Base-by-base conservation (phyloP, 2,113 vertebrate species). In the Etheostoma spectabile region DNA sequence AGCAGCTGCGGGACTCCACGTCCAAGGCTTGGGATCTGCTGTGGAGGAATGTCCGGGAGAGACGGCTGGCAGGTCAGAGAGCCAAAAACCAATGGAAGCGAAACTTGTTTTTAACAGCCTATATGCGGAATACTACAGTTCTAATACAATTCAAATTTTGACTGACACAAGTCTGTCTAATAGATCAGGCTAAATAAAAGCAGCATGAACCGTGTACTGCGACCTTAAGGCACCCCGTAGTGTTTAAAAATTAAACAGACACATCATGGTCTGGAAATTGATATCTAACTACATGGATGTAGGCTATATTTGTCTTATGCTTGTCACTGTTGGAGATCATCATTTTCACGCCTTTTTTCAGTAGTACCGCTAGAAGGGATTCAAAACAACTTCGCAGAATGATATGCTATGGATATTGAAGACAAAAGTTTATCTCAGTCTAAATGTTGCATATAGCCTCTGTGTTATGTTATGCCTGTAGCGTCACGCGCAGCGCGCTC, bases 1-100 rank as follows among this genome's bases (percentile, higher is more conserved):
- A 98, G 93, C 98, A 99, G 95, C 85, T 99, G 89, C 96, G 97
- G 87, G 97, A 98, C 92, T 98, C 97, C 92, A 98, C 97, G 67
- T 95, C 96, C 93, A 96, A 96, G 92, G 97, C 98, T 82, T 99
- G 98, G 97, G 97, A 97, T 91, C 93, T 97, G 87, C 96, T 99
- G 73, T 98, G 98, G 97, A 97, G 92, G 79, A 97, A 96, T 88
- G 96, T 98, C 91, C 95, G 97, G 21, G 97, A 98, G 90, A 93
- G 96, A 66, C 96, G 97, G 3, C 96, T 99, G 85, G 96, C 97
- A 99, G 98, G 98, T 98, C 94, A 95, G 97, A 95, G 45, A 74
- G 38, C 65, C 85, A 83, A 73, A 60, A 77, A 46, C 5, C 57
- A 48, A 45, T 30, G 52, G 60, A 74, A 19, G 45, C 33, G 14